Evolutionary conservation across 1,140 invertebrate species (phyloP).

Genomic region (Drepana arcuata): DNA sequence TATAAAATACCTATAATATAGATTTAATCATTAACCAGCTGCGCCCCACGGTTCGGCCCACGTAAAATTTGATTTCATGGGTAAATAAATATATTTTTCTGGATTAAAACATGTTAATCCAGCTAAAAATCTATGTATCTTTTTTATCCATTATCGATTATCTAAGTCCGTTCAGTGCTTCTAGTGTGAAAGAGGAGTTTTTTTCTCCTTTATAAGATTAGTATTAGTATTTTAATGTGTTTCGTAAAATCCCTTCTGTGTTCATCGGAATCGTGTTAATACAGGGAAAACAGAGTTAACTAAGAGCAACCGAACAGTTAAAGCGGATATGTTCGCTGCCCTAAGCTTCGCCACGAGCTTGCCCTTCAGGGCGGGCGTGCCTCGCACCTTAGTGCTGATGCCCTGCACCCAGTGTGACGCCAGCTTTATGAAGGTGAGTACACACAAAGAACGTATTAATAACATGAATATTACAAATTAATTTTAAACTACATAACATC

Average conservation of each 20-base stretch:
- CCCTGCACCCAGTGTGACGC: slow-evolving; percentile 84
- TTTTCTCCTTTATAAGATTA: too few species aligned
- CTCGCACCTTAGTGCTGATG: slow-evolving; percentile 87
- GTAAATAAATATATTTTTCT: too few species aligned
- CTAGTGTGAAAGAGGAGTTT: too few species aligned
- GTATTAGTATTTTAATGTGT: too few species aligned
- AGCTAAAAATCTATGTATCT: too few species aligned
- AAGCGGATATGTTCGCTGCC: slow-evolving; percentile 81
- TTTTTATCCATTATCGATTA: too few species aligned
- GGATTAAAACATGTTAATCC: too few species aligned
- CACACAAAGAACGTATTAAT: not conserved
- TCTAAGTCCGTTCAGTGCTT: too few species aligned
- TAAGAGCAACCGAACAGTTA: slow-evolving; percentile 17
- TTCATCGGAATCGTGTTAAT: not conserved
- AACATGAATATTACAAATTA: not conserved
- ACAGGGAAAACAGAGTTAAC: slow-evolving; percentile 35
- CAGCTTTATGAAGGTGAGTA: slow-evolving; percentile 76
- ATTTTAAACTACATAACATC: not conserved
- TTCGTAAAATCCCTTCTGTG: not conserved
- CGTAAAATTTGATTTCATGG: too few species aligned
- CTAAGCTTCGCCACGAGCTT: slow-evolving; percentile 82
- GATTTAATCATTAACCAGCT: too few species aligned
- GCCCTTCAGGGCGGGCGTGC: slow-evolving; percentile 86
- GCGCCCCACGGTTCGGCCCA: too few species aligned
- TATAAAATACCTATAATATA: too few species aligned